Evolutionary conservation across 2,888 invertebrate genomes (phyloP).

Genomic region (Archips xylosteana): DNA sequence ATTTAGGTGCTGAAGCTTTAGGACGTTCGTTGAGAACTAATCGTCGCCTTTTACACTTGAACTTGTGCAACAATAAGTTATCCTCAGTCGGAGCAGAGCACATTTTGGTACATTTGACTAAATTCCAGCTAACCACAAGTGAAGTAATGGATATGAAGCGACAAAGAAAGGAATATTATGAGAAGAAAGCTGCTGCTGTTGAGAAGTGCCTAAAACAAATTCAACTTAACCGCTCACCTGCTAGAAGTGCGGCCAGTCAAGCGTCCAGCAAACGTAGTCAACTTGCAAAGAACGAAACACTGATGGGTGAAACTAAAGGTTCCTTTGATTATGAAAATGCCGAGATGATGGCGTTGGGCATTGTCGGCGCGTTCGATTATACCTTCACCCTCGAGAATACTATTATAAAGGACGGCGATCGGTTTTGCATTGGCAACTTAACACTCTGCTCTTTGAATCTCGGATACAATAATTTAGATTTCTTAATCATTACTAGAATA

Average conservation of each 20-base stretch:
- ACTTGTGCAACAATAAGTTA: constrained; percentile 62
- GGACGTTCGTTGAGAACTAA: constrained; percentile 60
- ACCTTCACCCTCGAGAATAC: constrained; percentile 49
- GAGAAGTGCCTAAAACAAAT: constrained; percentile 32
- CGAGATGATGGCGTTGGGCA: constrained; percentile 46
- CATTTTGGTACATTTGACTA: constrained; percentile 55
- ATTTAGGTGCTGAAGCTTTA: constrained; percentile 56
- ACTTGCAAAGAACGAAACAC: not conserved
- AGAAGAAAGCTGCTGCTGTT: constrained; percentile 48
- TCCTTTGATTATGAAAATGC: constrained; percentile 45
- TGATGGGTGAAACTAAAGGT: constrained; percentile 16
- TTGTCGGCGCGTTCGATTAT: constrained; percentile 53
- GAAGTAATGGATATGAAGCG: constrained; percentile 50
- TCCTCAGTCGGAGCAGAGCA: constrained; percentile 56
- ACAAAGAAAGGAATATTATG: constrained; percentile 48
- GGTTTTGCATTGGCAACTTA: constrained; percentile 59
- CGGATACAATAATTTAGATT: constrained; percentile 59
- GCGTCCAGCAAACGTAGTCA: not conserved
- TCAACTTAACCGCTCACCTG: not conserved
- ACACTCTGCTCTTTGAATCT: constrained; percentile 62
- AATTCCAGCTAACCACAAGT: constrained; percentile 54
- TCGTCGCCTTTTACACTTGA: constrained; percentile 60
- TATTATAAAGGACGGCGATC: constrained; percentile 44
- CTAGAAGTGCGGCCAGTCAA: not conserved
- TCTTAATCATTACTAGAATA: constrained; percentile 52